Evolutionary conservation across 1,140 invertebrate species (phyloP).

Genomic region (Mya arenaria): DNA sequence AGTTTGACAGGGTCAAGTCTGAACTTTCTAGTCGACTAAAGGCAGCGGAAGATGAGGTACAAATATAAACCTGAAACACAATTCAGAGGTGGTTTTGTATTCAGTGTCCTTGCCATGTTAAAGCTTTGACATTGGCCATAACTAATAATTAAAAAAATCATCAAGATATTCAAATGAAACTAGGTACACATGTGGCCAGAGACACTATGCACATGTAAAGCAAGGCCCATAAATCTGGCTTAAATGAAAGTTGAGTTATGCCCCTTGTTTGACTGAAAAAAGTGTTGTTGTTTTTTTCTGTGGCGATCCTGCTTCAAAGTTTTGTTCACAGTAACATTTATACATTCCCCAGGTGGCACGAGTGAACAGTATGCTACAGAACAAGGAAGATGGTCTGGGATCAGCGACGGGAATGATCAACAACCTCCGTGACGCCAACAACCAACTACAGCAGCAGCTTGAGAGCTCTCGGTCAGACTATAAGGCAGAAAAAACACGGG

Average conservation of each 20-base stretch:
- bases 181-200: not conserved
- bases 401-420: conserved; percentile 72
- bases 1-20: conserved; percentile 70
- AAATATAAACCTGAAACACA: not conserved
- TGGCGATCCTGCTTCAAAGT: no score
- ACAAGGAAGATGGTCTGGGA: conserved; percentile 75
- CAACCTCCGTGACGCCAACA: conserved; percentile 69
- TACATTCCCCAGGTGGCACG: conserved; percentile 64
- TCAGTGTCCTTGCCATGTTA: no score
- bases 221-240: no score
- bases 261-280: no score
- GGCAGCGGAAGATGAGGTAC: conserved; percentile 75
- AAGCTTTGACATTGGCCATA: no score
- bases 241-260: no score
- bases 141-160: no score
- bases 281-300: no score
- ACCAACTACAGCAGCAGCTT: conserved; percentile 71
- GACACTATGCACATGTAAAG: not conserved
- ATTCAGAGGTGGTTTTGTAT: no score
- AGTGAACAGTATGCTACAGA: conserved; percentile 69
- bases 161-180: no score
- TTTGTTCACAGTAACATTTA: not conserved
- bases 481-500: conserved; percentile 60
- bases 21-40: conserved; percentile 70
- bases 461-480: conserved; percentile 72